These are phyloP conservation scores for Nilaparvata lugens DNA, from an alignment of 1,140 invertebrate genomes.

Conservation along the genomic window DNA sequence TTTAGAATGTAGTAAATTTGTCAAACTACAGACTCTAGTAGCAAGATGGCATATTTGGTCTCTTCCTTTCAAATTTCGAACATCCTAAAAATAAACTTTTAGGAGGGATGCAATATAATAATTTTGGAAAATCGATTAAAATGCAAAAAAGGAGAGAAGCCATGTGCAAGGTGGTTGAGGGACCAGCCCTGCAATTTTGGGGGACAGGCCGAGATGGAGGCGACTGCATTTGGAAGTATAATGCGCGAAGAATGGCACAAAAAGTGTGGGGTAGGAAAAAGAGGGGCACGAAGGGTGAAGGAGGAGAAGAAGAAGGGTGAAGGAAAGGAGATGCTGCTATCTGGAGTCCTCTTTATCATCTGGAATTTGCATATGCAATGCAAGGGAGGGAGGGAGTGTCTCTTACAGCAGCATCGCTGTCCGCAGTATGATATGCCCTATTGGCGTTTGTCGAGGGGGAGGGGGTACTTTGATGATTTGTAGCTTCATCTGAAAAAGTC, in stretches of 20 bases:
- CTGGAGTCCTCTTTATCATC: background rate
- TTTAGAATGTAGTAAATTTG: no score
- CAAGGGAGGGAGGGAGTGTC: background rate
- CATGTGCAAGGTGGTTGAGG: background rate
- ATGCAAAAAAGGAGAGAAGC: no score
- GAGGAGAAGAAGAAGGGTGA: background rate
- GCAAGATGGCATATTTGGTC: no score
- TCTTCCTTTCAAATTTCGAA: no score
- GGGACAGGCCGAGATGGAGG: no score
- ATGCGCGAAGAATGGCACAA: background rate
- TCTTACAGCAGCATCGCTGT: background rate
- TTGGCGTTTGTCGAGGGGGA: background rate
- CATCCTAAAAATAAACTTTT: no score
- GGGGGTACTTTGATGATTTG: background rate
- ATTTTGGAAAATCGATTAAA: no score
- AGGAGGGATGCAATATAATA: no score
- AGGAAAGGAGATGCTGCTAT: background rate
- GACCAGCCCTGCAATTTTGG: background rate
- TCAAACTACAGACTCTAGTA: no score
- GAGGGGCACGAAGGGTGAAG: no score
- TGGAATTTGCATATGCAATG: constrained; percentile 3
- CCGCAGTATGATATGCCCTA: background rate
- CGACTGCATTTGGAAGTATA: constrained; percentile 1
- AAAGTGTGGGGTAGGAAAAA: no score
- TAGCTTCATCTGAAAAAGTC: background rate